Evolutionary conservation across 2,797 vertebrate genomes (phyloP), one percentile per base, ranked within the genome.

Genomic region (Manis javanica): DNA sequence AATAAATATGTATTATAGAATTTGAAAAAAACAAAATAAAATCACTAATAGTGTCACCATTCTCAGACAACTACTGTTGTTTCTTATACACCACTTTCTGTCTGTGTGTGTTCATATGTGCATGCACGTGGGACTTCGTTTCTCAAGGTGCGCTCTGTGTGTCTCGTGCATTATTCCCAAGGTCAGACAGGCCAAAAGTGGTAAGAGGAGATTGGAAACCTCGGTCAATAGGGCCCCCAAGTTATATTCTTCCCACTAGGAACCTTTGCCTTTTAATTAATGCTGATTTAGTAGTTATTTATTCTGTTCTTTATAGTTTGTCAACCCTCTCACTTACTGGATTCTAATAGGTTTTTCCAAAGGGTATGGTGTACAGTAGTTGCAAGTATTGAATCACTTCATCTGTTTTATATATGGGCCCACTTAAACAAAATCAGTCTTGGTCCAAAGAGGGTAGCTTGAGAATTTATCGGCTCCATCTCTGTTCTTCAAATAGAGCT

Each of bases 401-500:
- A 42, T 95, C 53, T 72, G 16, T 88, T 92, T 96, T 87, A 78
- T 55, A 39, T 21, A 29, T 55, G 34, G 74, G 46, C 42, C 69
- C 51, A 39, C 49, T 77, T 64, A 92, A 72, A 79, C 55, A 55
- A 71, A 86, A 34, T n/a, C 24, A 46, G 0, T 87, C 9, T 0
- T 61, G 42, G 34, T 86, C 64, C n/a, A 87, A 71, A 84, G 74
- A 63, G 19, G 31, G n/a, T 85, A n/a, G 66, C 57, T 93, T 90
- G 82, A 75, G 74, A 92, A 95, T 91, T 75, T 74, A 83, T 63
- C 46, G 19, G 18, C 78, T 88, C 55, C 24, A 39, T 91, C 37
- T 83, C 31, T 14, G 92, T 84, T 92, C 69, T 94, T 96, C 66
- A 87, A 16, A 49, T 59, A 81, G 53, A 42, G 23, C 86, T 72